These are phyloP conservation scores for Siphamia tubifer DNA, from an alignment of 2,113 vertebrate species.

Conservation along the genomic window DNA sequence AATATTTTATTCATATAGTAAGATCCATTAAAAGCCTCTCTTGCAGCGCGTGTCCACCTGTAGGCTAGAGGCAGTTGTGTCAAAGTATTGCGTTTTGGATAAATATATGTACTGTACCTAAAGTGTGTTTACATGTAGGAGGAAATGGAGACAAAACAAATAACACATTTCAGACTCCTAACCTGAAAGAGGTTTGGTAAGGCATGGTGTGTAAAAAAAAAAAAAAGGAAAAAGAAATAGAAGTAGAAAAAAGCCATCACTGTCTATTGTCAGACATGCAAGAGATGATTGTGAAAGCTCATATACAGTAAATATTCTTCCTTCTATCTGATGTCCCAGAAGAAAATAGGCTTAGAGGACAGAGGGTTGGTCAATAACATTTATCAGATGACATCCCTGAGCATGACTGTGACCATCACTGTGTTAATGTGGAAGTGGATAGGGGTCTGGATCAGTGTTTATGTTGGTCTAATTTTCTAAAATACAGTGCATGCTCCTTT, in stretches of 20 bases:
- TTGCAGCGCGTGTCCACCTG: conserved; percentile 25
- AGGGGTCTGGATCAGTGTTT: too few relatives aligned
- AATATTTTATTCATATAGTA: conserved; percentile 60
- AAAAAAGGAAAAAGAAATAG: background rate
- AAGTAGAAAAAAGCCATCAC: background rate
- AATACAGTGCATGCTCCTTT: too few relatives aligned
- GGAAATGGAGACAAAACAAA: background rate
- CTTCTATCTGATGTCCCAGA: background rate
- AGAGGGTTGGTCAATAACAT: conserved; percentile 4
- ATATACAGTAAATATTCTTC: conserved; percentile 1
- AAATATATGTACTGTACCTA: background rate
- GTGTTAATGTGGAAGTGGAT: too few relatives aligned
- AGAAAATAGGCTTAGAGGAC: conserved; percentile 8
- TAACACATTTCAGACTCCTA: background rate
- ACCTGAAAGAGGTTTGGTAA: background rate
- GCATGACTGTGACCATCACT: conserved; percentile 52
- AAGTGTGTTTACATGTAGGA: background rate
- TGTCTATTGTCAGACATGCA: conserved; percentile 32
- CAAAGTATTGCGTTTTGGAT: background rate
- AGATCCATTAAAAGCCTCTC: conserved; percentile 58
- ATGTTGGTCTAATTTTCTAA: too few relatives aligned
- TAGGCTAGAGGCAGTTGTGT: background rate
- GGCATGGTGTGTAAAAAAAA: background rate
- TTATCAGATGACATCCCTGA: conserved; percentile 15
- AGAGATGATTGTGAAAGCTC: conserved; percentile 24